These are phyloP conservation scores for Troilus luridus DNA, from an alignment of 2,888 invertebrate species.

Conservation along the genomic window DNA sequence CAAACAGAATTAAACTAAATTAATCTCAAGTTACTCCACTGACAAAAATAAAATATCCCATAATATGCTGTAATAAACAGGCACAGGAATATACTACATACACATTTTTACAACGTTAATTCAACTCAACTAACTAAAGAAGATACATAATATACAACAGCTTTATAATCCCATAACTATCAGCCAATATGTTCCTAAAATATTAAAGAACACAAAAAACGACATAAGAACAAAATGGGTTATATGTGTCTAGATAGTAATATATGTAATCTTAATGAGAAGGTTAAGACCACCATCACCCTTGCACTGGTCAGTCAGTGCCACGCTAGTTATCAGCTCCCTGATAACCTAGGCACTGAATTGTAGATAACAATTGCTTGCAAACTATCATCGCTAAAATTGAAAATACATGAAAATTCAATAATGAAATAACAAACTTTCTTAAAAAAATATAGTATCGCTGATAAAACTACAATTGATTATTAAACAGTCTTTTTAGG, in stretches of 20 bases:
- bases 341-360: neutral
- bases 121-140: neutral
- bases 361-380: neutral
- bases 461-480: neutral
- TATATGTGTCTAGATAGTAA: neutral
- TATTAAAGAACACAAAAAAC: neutral
- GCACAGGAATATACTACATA: neutral
- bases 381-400: neutral
- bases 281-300: neutral
- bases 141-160: neutral
- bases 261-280: neutral
- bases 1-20: neutral
- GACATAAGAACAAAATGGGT: neutral
- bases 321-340: neutral
- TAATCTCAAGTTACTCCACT: constrained; percentile 47
- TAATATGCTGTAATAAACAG: neutral
- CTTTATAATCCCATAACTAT: neutral
- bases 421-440: neutral
- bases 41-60: constrained; percentile 54
- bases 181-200: neutral
- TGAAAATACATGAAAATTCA: neutral
- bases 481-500: constrained; percentile 25
- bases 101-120: neutral
- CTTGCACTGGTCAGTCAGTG: neutral
- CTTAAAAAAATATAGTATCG: neutral